Base-by-base conservation (phyloP, 2,888 invertebrate species). In the Lasioglossum calceatum region DNA sequence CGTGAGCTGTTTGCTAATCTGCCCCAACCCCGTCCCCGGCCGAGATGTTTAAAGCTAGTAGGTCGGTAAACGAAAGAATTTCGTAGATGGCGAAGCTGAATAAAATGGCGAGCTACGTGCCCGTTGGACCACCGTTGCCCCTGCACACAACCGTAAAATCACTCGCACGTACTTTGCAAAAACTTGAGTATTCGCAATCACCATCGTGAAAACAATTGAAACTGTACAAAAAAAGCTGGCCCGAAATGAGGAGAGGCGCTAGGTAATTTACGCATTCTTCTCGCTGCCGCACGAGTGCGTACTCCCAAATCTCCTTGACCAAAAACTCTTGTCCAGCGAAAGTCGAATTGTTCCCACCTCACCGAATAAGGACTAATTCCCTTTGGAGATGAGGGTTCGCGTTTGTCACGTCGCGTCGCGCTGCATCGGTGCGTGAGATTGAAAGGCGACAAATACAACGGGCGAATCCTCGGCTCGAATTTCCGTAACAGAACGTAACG, bases 1-100 rank as follows among this genome's bases (percentile, higher is more conserved):
- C 87, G 89, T 89, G 91, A 92, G 91, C 87, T 88, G 90, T 90
- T 91, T 92, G 90, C 91, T 87, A 89, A 92, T 90, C 87, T 75
- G 77, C 73, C 58, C 87, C 82, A 81, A 84, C 84, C 44, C 50
- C 58, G 19, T 64, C 32, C 71, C 32, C 71, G 36, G 44, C 72
- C 10, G 79, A 70, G 81, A 89, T 82, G 77, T 79, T 73, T 79
- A 83, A 84, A 67, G 77, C 64, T 12, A 4, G 61, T 39, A 23
- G 4, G 44, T 32, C 67, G 72, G 42, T 36, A 36, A 79, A 58
- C 67, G 76, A 42, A 27, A 47, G 71, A 42, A 71, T 70, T 70
- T 70, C 39, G 64, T 64, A 19, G 32, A 64, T 8, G 64, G 19
- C 64, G 19, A 32, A 19, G 19, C 64, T 32, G 64, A 27, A 32